phyloP scores from a whole-genome alignment of 2,888 invertebrate genomes.

The Drosophila neotestacea region DNA sequence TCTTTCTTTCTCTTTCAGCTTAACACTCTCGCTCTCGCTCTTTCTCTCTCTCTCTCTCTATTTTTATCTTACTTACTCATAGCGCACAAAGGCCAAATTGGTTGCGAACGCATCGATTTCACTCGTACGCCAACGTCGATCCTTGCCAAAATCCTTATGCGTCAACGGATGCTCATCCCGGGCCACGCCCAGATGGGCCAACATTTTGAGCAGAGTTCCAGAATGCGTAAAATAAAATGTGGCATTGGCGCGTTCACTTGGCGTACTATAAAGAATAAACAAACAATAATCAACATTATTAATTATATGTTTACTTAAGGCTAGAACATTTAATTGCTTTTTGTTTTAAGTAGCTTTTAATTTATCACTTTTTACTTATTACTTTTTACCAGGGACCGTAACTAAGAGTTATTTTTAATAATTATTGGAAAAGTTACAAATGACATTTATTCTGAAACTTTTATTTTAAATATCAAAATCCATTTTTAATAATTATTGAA shows the following conservation, averaged over 20 bases:
- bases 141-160: slow-evolving; percentile 86
- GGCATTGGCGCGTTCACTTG: slow-evolving; percentile 81
- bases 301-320: too few species aligned
- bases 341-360: too few species aligned
- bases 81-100: slow-evolving; percentile 91
- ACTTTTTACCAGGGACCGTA: too few species aligned
- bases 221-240: slow-evolving; percentile 93
- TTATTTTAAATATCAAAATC: too few species aligned
- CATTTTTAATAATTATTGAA: too few species aligned
- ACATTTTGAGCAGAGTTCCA: slow-evolving; percentile 91
- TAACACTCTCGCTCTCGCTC: background rate
- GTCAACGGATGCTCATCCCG: slow-evolving; percentile 88
- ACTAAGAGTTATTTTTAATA: too few species aligned
- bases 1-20: background rate
- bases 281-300: too few species aligned
- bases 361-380: too few species aligned
- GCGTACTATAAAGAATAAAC: slow-evolving; percentile 57
- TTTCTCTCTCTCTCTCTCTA: background rate
- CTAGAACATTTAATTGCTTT: too few species aligned
- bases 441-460: too few species aligned
- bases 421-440: too few species aligned
- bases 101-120: slow-evolving; percentile 92
- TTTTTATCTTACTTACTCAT: slow-evolving; percentile 86
- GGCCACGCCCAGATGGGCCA: slow-evolving; percentile 90
- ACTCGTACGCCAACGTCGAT: slow-evolving; percentile 87